Conservation (phyloP, 2,888 invertebrate genomes). For the Adelphocoris suturalis region DNA sequence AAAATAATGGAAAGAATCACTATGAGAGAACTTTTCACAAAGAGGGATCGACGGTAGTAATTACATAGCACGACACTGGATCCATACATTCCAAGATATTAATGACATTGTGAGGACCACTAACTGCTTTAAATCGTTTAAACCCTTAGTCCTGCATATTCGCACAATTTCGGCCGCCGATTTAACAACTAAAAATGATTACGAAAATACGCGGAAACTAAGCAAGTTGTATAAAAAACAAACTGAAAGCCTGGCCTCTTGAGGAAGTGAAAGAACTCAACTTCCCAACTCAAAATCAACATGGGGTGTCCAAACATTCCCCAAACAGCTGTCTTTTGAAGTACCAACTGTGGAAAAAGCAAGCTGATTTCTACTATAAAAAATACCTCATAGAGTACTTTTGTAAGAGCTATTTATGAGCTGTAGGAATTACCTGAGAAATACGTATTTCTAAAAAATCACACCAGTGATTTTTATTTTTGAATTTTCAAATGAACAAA, state of each 20-base stretch:
- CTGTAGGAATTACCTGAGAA: too few relatives aligned
- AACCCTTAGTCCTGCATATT: background rate
- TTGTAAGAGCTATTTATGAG: too few relatives aligned
- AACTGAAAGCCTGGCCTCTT: background rate
- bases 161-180: background rate
- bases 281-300: conserved; percentile 66
- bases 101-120: conserved; percentile 45
- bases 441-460: too few relatives aligned
- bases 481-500: too few relatives aligned
- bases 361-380: too few relatives aligned
- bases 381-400: too few relatives aligned
- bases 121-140: background rate
- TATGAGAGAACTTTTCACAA: background rate
- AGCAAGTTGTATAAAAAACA: conserved; percentile 45
- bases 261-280: conserved; percentile 19
- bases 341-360: conserved; percentile 16
- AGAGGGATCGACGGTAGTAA: background rate
- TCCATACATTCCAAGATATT: conserved; percentile 27
- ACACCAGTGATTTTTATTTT: too few relatives aligned
- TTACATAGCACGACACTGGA: conserved; percentile 50
- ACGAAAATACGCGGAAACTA: conserved; percentile 1
- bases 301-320: conserved; percentile 72
- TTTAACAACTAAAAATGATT: background rate
- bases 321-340: conserved; percentile 69
- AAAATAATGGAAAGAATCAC: background rate